A percentile compares a stretch with the other conserved stretches of the same genome.
Evolutionary conservation across 2,888 invertebrate species (phyloP).

Genomic region (Rotaria socialis): DNA sequence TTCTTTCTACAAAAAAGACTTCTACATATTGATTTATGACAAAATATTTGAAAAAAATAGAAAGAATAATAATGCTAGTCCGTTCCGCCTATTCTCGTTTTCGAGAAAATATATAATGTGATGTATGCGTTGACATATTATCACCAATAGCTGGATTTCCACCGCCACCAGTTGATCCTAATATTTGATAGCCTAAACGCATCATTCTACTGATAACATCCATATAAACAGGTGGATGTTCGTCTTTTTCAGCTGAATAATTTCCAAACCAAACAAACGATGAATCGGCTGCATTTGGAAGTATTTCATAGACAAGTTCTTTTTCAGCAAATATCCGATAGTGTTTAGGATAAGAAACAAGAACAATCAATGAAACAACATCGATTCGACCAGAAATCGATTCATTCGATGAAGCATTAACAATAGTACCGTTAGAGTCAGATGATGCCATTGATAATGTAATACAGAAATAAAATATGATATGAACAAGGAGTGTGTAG

Average conservation of each 20-base stretch:
- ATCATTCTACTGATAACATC: neutral
- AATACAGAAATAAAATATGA: neutral
- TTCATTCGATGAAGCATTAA: neutral
- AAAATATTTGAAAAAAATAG: no score
- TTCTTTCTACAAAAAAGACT: no score
- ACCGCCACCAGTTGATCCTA: constrained; percentile 26
- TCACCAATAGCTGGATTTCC: constrained; percentile 28
- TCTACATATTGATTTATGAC: no score
- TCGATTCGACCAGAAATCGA: neutral
- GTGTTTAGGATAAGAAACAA: constrained; percentile 21
- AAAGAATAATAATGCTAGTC: no score
- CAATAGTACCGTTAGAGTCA: no score
- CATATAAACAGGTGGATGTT: constrained; percentile 34
- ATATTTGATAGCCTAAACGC: constrained; percentile 30
- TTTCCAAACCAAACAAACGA: constrained; percentile 32
- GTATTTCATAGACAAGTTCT: constrained; percentile 23
- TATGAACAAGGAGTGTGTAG: neutral
- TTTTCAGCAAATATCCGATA: constrained; percentile 32
- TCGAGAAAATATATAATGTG: constrained; percentile 9
- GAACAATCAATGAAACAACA: constrained; percentile 23
- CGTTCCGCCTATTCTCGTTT: neutral
- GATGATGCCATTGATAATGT: neutral
- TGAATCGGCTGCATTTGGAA: neutral
- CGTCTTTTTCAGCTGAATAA: constrained; percentile 34
- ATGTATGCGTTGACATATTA: constrained; percentile 31